Percentiles rank a stretch among this genome's conserved stretches.
phyloP scores from a whole-genome alignment of 2,113 vertebrate genomes.

The Xenotilapia leptura region DNA sequence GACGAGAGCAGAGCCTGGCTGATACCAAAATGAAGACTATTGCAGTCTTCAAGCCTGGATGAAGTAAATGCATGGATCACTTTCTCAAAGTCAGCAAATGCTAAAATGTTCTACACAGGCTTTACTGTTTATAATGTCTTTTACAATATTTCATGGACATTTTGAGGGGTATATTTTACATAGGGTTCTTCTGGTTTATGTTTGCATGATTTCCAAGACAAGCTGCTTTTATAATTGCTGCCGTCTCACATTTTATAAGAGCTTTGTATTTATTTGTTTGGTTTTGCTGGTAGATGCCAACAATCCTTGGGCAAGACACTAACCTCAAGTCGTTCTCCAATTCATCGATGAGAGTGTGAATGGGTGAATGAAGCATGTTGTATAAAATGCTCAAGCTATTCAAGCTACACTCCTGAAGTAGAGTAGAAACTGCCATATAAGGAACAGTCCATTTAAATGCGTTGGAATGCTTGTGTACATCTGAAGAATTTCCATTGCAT shows the following conservation, averaged over 20 bases:
- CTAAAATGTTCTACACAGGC: too few relatives aligned
- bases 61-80: too few relatives aligned
- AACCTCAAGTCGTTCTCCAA: too few relatives aligned
- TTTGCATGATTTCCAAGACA: not conserved
- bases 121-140: not conserved
- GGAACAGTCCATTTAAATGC: not conserved
- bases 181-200: not conserved
- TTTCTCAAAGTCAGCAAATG: too few relatives aligned
- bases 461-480: not conserved
- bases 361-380: not conserved
- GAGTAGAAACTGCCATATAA: not conserved
- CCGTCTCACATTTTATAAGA: not conserved
- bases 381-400: not conserved
- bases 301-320: not conserved
- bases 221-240: not conserved
- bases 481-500: not conserved
- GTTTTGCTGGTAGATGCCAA: not conserved
- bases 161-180: not conserved
- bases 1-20: not conserved
- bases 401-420: not conserved
- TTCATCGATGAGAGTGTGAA: too few relatives aligned
- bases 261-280: not conserved
- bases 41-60: not conserved
- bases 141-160: not conserved
- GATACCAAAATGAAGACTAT: not conserved